These are phyloP conservation scores for Cataglyphis rosenhaueri DNA, from an alignment of 2,888 invertebrate species.

Conservation along the genomic window DNA sequence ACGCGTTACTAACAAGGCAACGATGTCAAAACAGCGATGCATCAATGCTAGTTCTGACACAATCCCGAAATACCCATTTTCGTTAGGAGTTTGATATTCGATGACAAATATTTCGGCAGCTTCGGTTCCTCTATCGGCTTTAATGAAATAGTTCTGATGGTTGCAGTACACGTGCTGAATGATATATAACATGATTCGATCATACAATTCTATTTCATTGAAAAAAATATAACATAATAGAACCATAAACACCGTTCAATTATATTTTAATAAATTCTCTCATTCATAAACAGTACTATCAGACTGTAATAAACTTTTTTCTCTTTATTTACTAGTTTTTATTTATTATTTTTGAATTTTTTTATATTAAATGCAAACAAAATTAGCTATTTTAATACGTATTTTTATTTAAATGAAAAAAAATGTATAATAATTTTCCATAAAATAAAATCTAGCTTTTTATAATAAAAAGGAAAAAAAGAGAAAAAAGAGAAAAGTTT, in stretches of 20 bases:
- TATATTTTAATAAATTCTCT: background rate
- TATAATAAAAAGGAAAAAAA: background rate
- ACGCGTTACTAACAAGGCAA: slow-evolving; percentile 63
- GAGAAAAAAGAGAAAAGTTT: background rate
- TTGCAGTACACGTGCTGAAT: background rate
- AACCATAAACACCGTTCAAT: background rate
- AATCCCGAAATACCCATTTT: slow-evolving; percentile 45
- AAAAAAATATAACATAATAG: background rate
- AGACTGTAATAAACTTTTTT: background rate
- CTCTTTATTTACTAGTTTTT: background rate
- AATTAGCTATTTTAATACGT: background rate
- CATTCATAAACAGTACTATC: background rate
- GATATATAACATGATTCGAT: background rate
- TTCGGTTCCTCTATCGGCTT: background rate
- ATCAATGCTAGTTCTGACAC: slow-evolving; percentile 43
- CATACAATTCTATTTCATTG: background rate
- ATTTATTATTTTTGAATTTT: background rate
- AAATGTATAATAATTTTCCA: background rate
- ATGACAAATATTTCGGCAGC: slow-evolving; percentile 22
- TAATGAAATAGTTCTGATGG: background rate
- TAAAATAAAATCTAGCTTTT: background rate
- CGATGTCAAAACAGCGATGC: slow-evolving; percentile 53
- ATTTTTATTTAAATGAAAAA: background rate
- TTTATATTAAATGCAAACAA: background rate
- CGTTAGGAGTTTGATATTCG: slow-evolving; percentile 16